phyloP scores from a whole-genome alignment of 2,888 invertebrate genomes.

The Rotaria magnacalcarata region DNA sequence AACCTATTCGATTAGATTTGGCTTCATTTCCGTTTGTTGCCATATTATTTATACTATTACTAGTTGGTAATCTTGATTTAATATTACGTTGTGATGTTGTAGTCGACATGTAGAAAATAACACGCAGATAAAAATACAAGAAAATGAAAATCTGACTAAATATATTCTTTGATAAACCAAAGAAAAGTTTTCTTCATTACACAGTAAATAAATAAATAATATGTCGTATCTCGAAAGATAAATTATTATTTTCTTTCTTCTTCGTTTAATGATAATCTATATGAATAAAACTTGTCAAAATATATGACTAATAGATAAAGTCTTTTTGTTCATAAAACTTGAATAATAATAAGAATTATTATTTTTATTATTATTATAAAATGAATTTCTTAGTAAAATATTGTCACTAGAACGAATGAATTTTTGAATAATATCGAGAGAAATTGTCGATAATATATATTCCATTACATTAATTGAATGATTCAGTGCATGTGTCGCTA shows the following conservation, averaged over 20 bases:
- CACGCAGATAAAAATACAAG: not conserved
- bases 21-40: not conserved
- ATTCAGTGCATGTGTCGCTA: not conserved
- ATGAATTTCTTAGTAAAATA: not conserved
- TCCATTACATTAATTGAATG: not conserved
- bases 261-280: not conserved
- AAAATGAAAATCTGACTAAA: not conserved
- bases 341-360: not conserved
- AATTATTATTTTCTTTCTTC: not conserved
- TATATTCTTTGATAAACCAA: not conserved
- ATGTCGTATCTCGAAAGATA: not conserved
- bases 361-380: not conserved
- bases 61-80: not conserved
- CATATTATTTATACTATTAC: not conserved
- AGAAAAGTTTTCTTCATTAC: not conserved
- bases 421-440: not conserved
- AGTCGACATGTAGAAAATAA: not conserved
- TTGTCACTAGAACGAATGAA: not conserved
- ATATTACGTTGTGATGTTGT: not conserved
- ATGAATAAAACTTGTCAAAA: not conserved
- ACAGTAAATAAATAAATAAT: conserved; percentile 25
- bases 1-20: not conserved
- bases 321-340: not conserved
- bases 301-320: not conserved
- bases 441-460: not conserved